These are phyloP conservation scores for Podarcis raffonei DNA, from an alignment of 2,113 vertebrate species.

Conservation along the genomic window DNA sequence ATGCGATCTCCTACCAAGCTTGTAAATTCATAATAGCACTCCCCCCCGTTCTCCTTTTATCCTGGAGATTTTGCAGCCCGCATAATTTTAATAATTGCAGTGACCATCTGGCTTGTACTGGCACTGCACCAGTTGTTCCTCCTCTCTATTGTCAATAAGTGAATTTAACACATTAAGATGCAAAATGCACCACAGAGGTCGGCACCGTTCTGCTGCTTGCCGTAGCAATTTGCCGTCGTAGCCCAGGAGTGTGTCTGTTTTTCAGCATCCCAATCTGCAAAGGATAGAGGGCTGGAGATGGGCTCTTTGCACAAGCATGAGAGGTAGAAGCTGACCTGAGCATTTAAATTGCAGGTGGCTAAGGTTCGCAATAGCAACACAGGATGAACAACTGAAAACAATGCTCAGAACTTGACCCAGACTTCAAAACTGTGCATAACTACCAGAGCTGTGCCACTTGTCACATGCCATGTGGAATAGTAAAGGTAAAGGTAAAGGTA, in stretches of 20 bases:
- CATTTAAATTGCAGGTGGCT: too few species aligned
- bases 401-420: neutral
- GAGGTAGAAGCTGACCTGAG: neutral
- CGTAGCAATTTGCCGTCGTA: slow-evolving; percentile 36
- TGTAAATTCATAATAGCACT: slow-evolving; percentile 17
- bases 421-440: neutral
- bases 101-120: slow-evolving; percentile 60
- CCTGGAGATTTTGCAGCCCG: slow-evolving; percentile 31
- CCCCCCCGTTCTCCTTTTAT: neutral
- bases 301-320: slow-evolving; percentile 14
- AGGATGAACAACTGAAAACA: neutral
- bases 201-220: neutral
- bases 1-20: neutral
- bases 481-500: too few species aligned
- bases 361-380: neutral
- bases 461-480: neutral
- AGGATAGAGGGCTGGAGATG: slow-evolving; percentile 16
- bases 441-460: neutral
- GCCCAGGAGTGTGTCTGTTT: slow-evolving; percentile 19
- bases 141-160: slow-evolving; percentile 35
- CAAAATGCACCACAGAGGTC: slow-evolving; percentile 43
- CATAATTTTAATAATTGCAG: slow-evolving; percentile 52
- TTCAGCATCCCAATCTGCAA: slow-evolving; percentile 29
- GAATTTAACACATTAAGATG: slow-evolving; percentile 49
- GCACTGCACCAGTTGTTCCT: slow-evolving; percentile 21